Conservation (phyloP, 2,113 vertebrate species). For the Vidua chalybeata region DNA sequence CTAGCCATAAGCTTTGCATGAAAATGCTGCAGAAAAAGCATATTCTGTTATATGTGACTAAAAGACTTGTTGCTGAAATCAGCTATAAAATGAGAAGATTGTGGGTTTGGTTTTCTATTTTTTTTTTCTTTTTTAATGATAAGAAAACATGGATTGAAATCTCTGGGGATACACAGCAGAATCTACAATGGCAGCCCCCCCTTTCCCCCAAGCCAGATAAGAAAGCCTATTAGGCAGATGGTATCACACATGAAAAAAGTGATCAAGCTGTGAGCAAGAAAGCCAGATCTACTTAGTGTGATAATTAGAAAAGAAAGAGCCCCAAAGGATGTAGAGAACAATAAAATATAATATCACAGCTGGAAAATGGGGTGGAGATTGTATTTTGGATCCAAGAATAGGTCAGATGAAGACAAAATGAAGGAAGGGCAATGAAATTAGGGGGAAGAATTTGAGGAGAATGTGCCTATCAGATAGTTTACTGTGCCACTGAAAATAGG, state of each 20-base stretch:
- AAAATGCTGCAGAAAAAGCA: background rate
- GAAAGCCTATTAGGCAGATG: slow-evolving; percentile 73
- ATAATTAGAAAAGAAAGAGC: slow-evolving; percentile 64
- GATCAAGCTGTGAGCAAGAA: slow-evolving; percentile 59
- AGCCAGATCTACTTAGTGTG: slow-evolving; percentile 55
- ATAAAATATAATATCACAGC: slow-evolving; percentile 31
- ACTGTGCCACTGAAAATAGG: background rate
- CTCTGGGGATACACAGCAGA: slow-evolving; percentile 49
- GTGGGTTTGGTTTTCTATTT: background rate
- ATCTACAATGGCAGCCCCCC: background rate
- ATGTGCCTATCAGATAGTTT: background rate
- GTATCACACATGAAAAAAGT: slow-evolving; percentile 57
- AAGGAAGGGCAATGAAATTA: background rate
- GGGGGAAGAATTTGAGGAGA: background rate
- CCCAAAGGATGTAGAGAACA: slow-evolving; percentile 18
- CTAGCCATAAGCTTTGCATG: background rate
- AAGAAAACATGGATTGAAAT: slow-evolving; percentile 42
- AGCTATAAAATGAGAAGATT: slow-evolving; percentile 40
- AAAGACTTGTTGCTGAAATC: slow-evolving; percentile 66
- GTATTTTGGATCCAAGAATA: background rate
- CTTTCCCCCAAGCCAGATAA: background rate
- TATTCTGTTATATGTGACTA: slow-evolving; percentile 3
- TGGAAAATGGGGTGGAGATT: slow-evolving; percentile 7
- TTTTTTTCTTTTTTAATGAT: slow-evolving; percentile 1
- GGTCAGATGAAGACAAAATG: background rate